Evolutionary conservation across 2,888 invertebrate genomes (phyloP).

Genomic region (Encarsia formosa): DNA sequence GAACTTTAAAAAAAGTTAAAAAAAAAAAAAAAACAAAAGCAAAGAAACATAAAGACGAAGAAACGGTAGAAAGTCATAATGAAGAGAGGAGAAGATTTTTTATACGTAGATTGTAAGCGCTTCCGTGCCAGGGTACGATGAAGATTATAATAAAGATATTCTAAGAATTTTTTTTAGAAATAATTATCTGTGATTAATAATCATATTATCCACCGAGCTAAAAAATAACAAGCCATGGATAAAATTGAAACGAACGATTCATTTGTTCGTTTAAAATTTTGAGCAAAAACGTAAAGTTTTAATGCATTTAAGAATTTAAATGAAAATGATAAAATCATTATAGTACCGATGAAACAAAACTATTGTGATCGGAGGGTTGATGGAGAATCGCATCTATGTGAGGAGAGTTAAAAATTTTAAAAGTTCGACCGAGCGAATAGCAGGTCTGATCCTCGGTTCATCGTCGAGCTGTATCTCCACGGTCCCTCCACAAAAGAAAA

Average conservation of each 20-base stretch:
- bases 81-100: slow-evolving; percentile 34
- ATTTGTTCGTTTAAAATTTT: slow-evolving; percentile 8
- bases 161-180: slow-evolving; percentile 30
- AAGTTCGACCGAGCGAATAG: slow-evolving; percentile 17
- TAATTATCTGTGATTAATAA: slow-evolving; percentile 37
- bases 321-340: background rate
- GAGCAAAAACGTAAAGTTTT: slow-evolving; percentile 17
- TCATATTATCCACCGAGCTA: no score
- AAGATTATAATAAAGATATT: slow-evolving; percentile 24
- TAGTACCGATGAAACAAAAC: slow-evolving; percentile 13
- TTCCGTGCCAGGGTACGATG: slow-evolving; percentile 38
- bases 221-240: background rate
- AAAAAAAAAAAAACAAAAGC: background rate
- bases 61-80: slow-evolving; percentile 6
- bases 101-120: slow-evolving; percentile 44
- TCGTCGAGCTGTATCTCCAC: slow-evolving; percentile 9
- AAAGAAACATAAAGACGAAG: slow-evolving; percentile 4
- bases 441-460: slow-evolving; percentile 22
- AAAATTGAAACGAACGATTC: background rate
- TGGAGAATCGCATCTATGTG: background rate
- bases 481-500: slow-evolving; percentile 9
- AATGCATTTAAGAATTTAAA: slow-evolving; percentile 24
- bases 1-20: slow-evolving; percentile 2
- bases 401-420: background rate
- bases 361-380: slow-evolving; percentile 25